Evolutionary conservation across 2,888 invertebrate genomes (phyloP).

Genomic region (Drosophila mayaguana): DNA sequence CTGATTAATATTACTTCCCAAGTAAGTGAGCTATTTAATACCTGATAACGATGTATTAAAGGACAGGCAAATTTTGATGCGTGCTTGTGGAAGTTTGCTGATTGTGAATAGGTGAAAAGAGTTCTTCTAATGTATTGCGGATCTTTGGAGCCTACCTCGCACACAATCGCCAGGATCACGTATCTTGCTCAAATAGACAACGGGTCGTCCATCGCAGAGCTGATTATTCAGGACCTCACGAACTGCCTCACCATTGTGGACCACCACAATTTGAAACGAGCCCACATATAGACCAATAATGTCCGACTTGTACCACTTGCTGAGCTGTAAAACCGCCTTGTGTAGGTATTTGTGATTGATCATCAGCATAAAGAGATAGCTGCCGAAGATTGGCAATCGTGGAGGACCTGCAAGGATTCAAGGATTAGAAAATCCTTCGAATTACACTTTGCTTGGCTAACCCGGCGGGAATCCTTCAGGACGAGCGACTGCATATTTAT

Average conservation of each 20-base stretch:
- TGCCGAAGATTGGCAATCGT: constrained; percentile 88
- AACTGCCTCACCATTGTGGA: constrained; percentile 86
- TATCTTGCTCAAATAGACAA: constrained; percentile 85
- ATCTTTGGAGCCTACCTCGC: constrained; percentile 67
- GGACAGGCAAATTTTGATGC: not conserved
- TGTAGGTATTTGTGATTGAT: constrained; percentile 86
- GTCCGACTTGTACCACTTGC: constrained; percentile 87
- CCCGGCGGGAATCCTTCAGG: constrained; percentile 88
- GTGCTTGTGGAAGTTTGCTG: not conserved
- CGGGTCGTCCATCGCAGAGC: constrained; percentile 88
- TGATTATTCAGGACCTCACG: constrained; percentile 87
- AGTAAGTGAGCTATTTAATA: not conserved
- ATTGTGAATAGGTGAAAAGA: too few species aligned
- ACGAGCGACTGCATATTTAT: constrained; percentile 84
- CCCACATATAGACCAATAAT: constrained; percentile 88
- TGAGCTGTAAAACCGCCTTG: constrained; percentile 86
- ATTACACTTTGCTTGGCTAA: constrained; percentile 67
- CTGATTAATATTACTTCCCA: not conserved
- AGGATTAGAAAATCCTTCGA: constrained; percentile 4
- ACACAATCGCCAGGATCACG: constrained; percentile 85
- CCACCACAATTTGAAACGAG: constrained; percentile 85
- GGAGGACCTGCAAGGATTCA: constrained; percentile 86
- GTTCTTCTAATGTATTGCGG: not conserved
- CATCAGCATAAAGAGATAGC: constrained; percentile 87
- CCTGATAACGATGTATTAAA: not conserved